Percentiles rank a stretch among this genome's conserved stretches.
Conservation (phyloP, 2,797 vertebrate species). For the Cheracebus regulus region DNA sequence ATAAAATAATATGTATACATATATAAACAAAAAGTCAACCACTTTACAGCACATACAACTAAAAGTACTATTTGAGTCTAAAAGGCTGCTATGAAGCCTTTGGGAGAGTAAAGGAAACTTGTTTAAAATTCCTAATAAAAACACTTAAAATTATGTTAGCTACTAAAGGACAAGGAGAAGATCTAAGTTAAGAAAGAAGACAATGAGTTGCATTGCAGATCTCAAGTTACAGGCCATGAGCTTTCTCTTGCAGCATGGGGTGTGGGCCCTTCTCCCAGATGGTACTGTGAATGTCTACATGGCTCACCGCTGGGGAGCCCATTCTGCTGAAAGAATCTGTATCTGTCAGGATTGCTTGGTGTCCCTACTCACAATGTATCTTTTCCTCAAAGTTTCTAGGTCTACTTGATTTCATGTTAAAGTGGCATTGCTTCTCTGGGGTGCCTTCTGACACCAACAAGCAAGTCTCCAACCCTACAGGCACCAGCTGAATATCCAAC, state of each 20-base stretch:
- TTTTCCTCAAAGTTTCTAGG: background rate
- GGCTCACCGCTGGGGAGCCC: no score
- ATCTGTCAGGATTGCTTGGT: background rate
- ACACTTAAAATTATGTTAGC: background rate
- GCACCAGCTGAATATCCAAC: background rate
- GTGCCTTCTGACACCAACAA: background rate
- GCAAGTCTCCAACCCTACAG: background rate
- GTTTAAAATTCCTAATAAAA: background rate
- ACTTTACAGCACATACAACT: background rate
- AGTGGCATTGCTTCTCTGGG: background rate
- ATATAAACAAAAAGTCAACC: background rate
- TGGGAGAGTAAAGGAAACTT: background rate
- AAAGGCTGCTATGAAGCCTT: background rate
- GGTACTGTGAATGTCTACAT: background rate
- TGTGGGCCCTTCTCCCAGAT: background rate
- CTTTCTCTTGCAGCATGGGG: background rate
- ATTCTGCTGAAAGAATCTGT: background rate
- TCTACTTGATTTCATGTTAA: background rate
- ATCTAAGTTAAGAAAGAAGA: background rate
- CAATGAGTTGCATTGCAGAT: background rate
- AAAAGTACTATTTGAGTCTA: background rate
- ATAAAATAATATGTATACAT: background rate
- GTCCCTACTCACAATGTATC: background rate
- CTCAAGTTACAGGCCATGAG: no score
- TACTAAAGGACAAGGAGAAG: background rate